phyloP scores from a whole-genome alignment of 1,140 invertebrate genomes.

The Brachionus sp. region DNA sequence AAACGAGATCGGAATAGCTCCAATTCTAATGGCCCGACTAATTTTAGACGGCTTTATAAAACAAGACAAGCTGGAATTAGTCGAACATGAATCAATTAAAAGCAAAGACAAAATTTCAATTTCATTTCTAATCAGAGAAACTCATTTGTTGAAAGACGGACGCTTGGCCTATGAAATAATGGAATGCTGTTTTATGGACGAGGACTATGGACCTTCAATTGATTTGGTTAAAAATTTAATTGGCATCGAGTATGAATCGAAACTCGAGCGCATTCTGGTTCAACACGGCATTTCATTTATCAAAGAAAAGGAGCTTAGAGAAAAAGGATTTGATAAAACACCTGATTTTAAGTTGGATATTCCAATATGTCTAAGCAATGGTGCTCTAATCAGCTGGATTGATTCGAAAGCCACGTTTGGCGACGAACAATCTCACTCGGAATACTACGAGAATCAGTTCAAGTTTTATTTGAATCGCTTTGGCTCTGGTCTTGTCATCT shows the following conservation, averaged over 20 bases:
- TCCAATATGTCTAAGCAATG: conserved; percentile 71
- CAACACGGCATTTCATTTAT: conserved; percentile 51
- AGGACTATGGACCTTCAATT: conserved; percentile 40
- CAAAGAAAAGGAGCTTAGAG: conserved; percentile 75
- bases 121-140: neutral
- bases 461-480: conserved; percentile 88
- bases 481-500: conserved; percentile 87
- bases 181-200: conserved; percentile 38
- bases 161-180: conserved; percentile 27
- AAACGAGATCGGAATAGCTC: neutral
- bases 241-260: conserved; percentile 1
- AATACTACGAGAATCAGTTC: conserved; percentile 80
- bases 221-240: conserved; percentile 35
- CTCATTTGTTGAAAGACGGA: conserved; percentile 36
- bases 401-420: conserved; percentile 93
- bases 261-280: neutral
- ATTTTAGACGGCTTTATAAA: conserved; percentile 32
- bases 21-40: conserved; percentile 32
- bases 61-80: conserved; percentile 7
- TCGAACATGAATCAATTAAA: conserved; percentile 24
- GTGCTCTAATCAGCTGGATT: conserved; percentile 86
- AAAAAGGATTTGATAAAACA: conserved; percentile 85
- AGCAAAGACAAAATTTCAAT: conserved; percentile 42
- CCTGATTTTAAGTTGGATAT: conserved; percentile 86
- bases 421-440: conserved; percentile 73